Conservation (phyloP, 2,888 invertebrate species). For the Tricholauxania praeusta region DNA sequence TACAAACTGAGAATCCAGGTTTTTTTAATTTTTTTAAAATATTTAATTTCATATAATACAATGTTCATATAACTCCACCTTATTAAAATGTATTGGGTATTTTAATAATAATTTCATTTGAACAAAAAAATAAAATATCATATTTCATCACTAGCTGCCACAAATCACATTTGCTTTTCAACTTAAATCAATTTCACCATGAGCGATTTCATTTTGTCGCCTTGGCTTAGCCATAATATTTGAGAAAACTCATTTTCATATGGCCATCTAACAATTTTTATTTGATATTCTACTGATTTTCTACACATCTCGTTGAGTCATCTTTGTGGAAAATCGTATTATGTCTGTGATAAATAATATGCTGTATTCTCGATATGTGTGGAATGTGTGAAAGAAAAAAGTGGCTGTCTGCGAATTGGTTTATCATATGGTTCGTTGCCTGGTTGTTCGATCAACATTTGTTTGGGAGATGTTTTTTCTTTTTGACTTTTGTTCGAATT, state of each 20-base stretch:
- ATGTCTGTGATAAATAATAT: constrained; percentile 19
- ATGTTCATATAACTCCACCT: too few relatives aligned
- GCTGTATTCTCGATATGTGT: not conserved
- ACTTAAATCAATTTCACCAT: constrained; percentile 10
- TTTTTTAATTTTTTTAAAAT: too few relatives aligned
- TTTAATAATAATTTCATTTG: too few relatives aligned
- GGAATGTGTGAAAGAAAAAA: constrained; percentile 6
- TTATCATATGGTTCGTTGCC: not conserved
- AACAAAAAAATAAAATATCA: too few relatives aligned
- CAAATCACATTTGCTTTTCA: not conserved
- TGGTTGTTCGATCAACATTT: too few relatives aligned
- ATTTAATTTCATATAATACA: too few relatives aligned
- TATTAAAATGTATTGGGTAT: too few relatives aligned
- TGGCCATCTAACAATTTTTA: too few relatives aligned
- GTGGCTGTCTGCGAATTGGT: constrained; percentile 25
- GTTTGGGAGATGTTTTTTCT: not conserved
- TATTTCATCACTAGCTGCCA: too few relatives aligned
- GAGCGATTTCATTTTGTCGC: constrained; percentile 4
- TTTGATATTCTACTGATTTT: not conserved
- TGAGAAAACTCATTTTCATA: not conserved
- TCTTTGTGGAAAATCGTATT: constrained; percentile 25
- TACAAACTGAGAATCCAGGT: too few relatives aligned
- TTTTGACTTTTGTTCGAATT: not conserved
- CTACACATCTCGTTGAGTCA: constrained; percentile 10
- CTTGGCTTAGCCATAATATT: not conserved